Percentiles rank a stretch among this genome's conserved stretches.
phyloP scores from a whole-genome alignment of 2,888 invertebrate genomes.

The Tetropium fuscum region DNA sequence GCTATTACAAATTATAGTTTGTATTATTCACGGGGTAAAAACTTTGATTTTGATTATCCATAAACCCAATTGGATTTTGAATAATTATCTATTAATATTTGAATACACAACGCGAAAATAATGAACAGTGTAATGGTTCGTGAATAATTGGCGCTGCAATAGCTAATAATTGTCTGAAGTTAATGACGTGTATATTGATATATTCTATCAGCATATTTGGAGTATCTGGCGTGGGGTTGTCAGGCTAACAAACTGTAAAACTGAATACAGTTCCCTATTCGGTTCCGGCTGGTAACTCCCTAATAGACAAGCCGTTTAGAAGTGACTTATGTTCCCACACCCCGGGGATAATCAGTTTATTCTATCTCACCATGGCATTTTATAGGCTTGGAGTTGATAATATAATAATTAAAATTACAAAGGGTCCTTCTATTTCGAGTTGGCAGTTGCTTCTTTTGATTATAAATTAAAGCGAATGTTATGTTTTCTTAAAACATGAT shows the following conservation, averaged over 20 bases:
- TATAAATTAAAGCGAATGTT: constrained; percentile 20
- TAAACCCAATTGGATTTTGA: constrained; percentile 24
- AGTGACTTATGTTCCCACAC: constrained; percentile 46
- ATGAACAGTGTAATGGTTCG: constrained; percentile 47
- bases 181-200: constrained; percentile 56
- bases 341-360: constrained; percentile 41
- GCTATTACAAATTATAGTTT: too few relatives aligned
- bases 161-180: constrained; percentile 51
- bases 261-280: constrained; percentile 44
- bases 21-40: too few relatives aligned
- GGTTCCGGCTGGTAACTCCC: constrained; percentile 48
- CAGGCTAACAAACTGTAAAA: constrained; percentile 47
- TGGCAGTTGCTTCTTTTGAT: constrained; percentile 15
- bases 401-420: constrained; percentile 44
- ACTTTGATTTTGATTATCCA: too few relatives aligned
- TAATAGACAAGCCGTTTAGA: constrained; percentile 40
- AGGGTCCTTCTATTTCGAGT: constrained; percentile 31
- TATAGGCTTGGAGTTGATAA: constrained; percentile 35
- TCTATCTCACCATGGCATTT: constrained; percentile 40
- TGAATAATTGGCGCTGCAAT: constrained; percentile 49
- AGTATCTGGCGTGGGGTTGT: constrained; percentile 35
- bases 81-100: constrained; percentile 22
- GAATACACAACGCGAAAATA: constrained; percentile 35
- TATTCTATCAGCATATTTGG: constrained; percentile 54
- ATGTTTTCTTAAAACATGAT: too few relatives aligned